Conservation (phyloP, 2,797 vertebrate genomes). For the Lepus oiostolus region DNA sequence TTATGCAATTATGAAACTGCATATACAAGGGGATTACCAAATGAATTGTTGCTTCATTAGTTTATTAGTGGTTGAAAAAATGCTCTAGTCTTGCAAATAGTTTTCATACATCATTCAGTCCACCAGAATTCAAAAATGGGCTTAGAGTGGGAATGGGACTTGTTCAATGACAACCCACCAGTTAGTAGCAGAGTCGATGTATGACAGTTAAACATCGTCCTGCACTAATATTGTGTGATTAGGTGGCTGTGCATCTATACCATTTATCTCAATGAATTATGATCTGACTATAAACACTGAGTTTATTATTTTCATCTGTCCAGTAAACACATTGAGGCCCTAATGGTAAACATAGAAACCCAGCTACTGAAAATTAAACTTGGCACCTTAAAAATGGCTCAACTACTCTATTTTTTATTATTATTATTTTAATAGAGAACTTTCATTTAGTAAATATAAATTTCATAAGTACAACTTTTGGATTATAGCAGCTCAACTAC, state of each 20-base stretch:
- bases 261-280: constrained; percentile 48
- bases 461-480: too few relatives aligned
- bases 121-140: constrained; percentile 69
- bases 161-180: constrained; percentile 15
- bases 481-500: not conserved
- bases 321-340: constrained; percentile 12
- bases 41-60: constrained; percentile 82
- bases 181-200: not conserved
- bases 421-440: too few relatives aligned
- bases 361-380: constrained; percentile 39
- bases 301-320: not conserved
- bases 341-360: constrained; percentile 5
- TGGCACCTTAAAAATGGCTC: not conserved
- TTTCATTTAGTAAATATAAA: too few relatives aligned
- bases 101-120: constrained; percentile 70
- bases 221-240: not conserved
- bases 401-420: constrained; percentile 1
- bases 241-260: not conserved
- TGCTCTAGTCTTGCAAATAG: constrained; percentile 47
- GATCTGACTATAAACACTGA: not conserved
- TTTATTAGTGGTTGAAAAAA: constrained; percentile 78
- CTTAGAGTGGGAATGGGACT: constrained; percentile 55
- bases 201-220: not conserved
- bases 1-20: constrained; percentile 86
- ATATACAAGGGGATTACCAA: constrained; percentile 84